Conservation (phyloP, 2,113 vertebrate species). For the Serilophus lunatus region DNA sequence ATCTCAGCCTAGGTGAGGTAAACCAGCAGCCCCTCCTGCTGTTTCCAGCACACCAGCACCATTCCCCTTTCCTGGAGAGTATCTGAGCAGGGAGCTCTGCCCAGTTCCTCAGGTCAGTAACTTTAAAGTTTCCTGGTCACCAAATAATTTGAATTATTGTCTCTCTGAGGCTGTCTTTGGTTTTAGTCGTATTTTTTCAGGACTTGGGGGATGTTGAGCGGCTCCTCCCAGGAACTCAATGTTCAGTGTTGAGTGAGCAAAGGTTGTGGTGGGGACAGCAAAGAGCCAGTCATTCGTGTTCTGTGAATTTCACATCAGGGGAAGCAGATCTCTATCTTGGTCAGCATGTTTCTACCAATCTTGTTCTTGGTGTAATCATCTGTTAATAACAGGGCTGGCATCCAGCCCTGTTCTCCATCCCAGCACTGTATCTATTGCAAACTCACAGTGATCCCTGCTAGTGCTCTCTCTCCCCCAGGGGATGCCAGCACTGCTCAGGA, state of each 20-base stretch:
- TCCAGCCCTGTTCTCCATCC: not conserved
- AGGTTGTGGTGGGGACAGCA: not conserved
- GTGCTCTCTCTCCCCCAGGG: not conserved
- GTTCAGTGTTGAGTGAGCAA: not conserved
- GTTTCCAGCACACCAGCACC: not conserved
- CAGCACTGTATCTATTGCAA: not conserved
- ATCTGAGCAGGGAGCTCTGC: not conserved
- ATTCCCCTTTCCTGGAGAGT: not conserved
- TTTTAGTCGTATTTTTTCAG: not conserved
- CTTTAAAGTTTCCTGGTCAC: not conserved
- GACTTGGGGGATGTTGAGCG: not conserved
- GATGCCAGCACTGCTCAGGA: not conserved
- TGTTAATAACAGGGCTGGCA: slow-evolving; percentile 7
- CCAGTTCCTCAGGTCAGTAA: not conserved
- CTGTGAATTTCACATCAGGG: not conserved
- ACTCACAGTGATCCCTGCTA: not conserved
- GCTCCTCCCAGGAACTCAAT: not conserved
- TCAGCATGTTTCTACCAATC: not conserved
- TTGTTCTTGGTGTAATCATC: not conserved
- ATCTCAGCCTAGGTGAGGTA: not conserved
- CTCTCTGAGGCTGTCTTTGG: not conserved
- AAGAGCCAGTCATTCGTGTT: not conserved
- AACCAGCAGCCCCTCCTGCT: not conserved
- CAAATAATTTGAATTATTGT: not conserved
- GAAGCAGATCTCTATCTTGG: not conserved